Conservation (phyloP, 53 echinoderm and acorn worm species). For the Temnopleurus reevesii region DNA sequence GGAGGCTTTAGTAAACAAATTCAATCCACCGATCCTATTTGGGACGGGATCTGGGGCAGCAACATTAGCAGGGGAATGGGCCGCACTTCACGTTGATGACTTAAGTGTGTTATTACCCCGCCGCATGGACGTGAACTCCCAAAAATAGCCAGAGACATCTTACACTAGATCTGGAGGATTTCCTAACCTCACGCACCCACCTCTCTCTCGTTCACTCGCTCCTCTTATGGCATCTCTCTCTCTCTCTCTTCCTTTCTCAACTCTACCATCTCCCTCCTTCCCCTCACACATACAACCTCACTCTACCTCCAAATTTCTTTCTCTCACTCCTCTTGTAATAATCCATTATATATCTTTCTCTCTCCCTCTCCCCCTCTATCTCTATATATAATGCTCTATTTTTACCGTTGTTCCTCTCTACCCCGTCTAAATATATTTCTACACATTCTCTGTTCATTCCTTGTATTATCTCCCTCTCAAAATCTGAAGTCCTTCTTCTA, state of each 20-base stretch:
- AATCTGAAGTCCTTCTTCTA: not conserved
- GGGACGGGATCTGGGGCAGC: conserved; percentile 6
- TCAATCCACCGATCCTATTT: conserved; percentile 31
- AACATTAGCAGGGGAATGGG: conserved; percentile 4
- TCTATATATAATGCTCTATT: too few relatives aligned
- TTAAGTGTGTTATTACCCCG: conserved; percentile 29
- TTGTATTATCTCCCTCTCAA: too few relatives aligned
- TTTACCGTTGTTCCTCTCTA: too few relatives aligned
- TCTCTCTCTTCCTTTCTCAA: not conserved
- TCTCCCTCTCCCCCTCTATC: not conserved
- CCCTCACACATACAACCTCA: too few relatives aligned
- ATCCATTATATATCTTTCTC: not conserved
- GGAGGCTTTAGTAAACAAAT: conserved; percentile 17
- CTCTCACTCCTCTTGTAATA: not conserved
- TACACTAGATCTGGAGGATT: not conserved
- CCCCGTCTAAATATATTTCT: too few relatives aligned
- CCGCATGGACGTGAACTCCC: conserved; percentile 1
- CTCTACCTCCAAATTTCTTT: not conserved
- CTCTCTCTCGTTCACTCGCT: not conserved
- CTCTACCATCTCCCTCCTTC: not conserved
- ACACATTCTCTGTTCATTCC: too few relatives aligned
- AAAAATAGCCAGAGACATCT: conserved; percentile 36
- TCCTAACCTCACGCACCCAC: too few relatives aligned
- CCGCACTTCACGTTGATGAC: conserved; percentile 34
- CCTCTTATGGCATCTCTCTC: too few relatives aligned